These are phyloP conservation scores for Diachrysia chrysitis DNA, from an alignment of 2,888 invertebrate genomes.

Conservation along the genomic window DNA sequence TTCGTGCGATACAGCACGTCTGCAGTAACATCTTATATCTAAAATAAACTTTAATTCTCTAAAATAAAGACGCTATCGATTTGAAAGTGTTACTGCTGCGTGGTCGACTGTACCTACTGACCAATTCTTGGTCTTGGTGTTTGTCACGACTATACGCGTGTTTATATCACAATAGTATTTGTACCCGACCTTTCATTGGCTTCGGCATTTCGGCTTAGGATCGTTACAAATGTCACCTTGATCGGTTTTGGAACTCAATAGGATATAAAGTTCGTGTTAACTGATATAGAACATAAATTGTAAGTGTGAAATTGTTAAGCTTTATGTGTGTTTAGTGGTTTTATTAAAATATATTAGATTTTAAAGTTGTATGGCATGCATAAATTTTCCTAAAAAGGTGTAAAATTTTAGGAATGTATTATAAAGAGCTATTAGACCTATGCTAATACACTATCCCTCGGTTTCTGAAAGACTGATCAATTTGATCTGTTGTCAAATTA, in stretches of 20 bases:
- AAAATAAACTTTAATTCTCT: not conserved
- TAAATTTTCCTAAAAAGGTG: not conserved
- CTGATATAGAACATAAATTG: conserved; percentile 16
- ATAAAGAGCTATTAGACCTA: no score
- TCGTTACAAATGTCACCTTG: conserved; percentile 62
- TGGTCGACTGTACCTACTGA: conserved; percentile 43
- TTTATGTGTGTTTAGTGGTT: conserved; percentile 13
- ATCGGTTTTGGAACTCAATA: conserved; percentile 39
- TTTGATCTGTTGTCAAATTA: no score
- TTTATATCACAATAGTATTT: conserved; percentile 59
- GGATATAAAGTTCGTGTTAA: conserved; percentile 32
- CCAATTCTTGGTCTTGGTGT: conserved; percentile 49
- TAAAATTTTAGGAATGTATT: no score
- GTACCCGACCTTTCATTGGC: conserved; percentile 55
- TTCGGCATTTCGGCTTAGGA: conserved; percentile 67
- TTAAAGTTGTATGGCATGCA: not conserved
- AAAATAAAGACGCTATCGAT: not conserved
- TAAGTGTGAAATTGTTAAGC: conserved; percentile 21
- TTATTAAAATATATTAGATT: not conserved
- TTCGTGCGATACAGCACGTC: conserved; percentile 10
- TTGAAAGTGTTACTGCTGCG: not conserved
- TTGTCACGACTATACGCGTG: conserved; percentile 67
- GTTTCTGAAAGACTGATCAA: no score
- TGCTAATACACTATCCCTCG: no score
- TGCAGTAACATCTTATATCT: not conserved